Conservation (phyloP, 2,888 invertebrate species). For the Cephus rjabovi region DNA sequence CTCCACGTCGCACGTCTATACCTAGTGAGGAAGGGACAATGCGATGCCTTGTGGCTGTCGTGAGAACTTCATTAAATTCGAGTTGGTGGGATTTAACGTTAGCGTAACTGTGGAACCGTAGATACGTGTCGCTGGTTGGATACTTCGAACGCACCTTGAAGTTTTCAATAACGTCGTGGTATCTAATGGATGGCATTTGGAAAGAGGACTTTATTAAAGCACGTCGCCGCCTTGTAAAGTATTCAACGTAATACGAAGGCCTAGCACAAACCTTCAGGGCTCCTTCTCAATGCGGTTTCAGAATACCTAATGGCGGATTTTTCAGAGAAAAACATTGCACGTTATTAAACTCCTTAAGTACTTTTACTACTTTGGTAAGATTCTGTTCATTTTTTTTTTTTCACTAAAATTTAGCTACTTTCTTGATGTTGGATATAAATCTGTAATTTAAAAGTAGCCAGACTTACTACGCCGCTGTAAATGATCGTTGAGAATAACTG, state of each 20-base stretch:
- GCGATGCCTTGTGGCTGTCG: background rate
- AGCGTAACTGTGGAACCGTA: background rate
- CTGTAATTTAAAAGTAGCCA: background rate
- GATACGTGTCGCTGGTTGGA: background rate
- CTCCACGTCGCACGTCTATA: background rate
- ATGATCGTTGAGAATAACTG: background rate
- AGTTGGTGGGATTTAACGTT: background rate
- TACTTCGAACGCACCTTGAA: background rate
- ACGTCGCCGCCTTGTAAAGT: background rate
- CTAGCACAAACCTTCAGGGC: background rate
- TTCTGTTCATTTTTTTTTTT: background rate
- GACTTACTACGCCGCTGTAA: background rate
- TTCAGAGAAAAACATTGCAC: background rate
- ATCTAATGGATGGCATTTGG: conserved; percentile 5
- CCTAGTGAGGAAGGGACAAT: background rate
- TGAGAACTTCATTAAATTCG: background rate
- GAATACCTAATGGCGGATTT: background rate
- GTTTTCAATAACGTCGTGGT: background rate
- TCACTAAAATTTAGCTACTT: background rate
- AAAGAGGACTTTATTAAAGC: conserved; percentile 2
- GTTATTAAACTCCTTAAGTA: background rate
- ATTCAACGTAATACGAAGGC: background rate
- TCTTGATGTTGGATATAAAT: background rate
- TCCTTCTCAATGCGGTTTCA: background rate
- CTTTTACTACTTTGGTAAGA: background rate